Base-by-base conservation (phyloP, 2,888 invertebrate genomes). In the Theretra japonica region DNA sequence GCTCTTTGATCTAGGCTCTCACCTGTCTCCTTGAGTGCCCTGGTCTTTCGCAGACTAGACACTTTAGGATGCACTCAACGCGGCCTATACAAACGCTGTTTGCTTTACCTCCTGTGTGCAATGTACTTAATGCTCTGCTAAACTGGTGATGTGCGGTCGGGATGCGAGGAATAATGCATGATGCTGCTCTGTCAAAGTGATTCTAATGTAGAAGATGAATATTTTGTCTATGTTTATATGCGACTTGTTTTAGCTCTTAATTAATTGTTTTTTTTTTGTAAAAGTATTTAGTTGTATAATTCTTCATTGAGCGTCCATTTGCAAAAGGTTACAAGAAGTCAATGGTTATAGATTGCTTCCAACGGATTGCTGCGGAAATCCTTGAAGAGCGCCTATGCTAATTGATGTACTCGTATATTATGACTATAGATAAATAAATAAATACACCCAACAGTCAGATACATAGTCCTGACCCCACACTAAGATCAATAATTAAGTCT, bases 1-100 rank as follows among this genome's bases (percentile, higher is more conserved):
- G 88, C 88, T 85, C 91, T 93, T 94, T 93, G 93, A 93, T 91
- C 89, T 85, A 84, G 81, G 82, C 89, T 80, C 89, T 89, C 86
- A 90, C 91, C 92, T 91, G 88, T 86, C 88, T 87, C 83, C 83
- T 86, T 80, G 81, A 89, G 90, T 80, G 84, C 84, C 86, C 87
- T 85, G 87, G 87, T 88, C 89, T 91, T 90, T 90, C 86, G 87
- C 89, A 88, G 89, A 88, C 91, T 82, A 88, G 88, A 88, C 90
- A 88, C 90, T 91, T 87, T 80, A 79, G 80, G 75, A 76, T 78
- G 77, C 76, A 84, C 87, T 86, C 81, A 83, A 84, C 83, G 79
- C 83, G 82, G 82, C 84, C 86, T 85, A 79, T 77, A 78, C 75
- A 73, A 73, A 75, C 75, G 81, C 76, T 89, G 88, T 90, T 92